Base-by-base conservation (phyloP, 1,140 invertebrate species). In the Leptinotarsa undecemlineata region DNA sequence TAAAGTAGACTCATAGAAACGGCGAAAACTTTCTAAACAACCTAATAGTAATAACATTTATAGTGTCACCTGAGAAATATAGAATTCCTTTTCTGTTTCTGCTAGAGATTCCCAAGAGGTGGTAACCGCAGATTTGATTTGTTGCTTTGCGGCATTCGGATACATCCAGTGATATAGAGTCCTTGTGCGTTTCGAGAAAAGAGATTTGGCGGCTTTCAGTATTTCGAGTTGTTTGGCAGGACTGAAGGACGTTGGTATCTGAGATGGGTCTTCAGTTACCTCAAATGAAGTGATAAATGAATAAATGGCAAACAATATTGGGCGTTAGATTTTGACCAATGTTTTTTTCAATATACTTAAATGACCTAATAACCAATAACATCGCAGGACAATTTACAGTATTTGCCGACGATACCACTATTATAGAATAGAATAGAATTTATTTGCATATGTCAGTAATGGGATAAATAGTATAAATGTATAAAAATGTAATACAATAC, bases 101-200 rank as follows among this genome's bases (percentile, higher is more conserved):
- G 75, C 71, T 48, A 86, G 73, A 17, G 80, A 80, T 14, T 86
- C 84, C 85, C 85, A 86, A 3, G 82, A 81, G 17, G 71, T 78
- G 0, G 80, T 68, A 26, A 86, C 81, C 1, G 80, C 81, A 1
- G 80, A 62, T 76, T 85, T 85, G 20, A 86, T 77, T 71, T 84
- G 80, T 23, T 80, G 78, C 76, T 84, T 85, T 1, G 84, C 79
- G 2, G 81, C 79, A 51, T 79, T 80, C 11, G 85, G 85, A 72
- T 84, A 85, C 77, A 86, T 82, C 85, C 85, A 86, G 61, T 85
- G 83, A 61, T 85, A 86, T 47, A 86, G 73, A 23, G 84, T 86
- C 47, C 85, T 76, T 17, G 85, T 86, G n/a, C 84, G 74, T 76
- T 86, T 86, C 3, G 82, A 85, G 69, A 86, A 86, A 15, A 85